Base-by-base conservation (phyloP, 2,113 vertebrate genomes). In the Zosterops japonicus region DNA sequence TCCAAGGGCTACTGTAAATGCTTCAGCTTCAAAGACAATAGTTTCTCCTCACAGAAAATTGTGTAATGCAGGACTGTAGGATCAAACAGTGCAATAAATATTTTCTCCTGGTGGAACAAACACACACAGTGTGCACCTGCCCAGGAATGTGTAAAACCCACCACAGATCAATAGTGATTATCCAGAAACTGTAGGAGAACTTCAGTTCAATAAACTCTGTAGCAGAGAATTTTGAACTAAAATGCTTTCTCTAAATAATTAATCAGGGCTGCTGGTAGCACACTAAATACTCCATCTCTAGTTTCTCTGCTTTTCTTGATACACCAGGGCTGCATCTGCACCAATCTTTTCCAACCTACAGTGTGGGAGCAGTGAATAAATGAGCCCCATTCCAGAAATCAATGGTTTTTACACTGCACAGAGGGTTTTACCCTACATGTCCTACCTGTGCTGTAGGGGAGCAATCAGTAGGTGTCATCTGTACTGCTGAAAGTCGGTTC, bases 161-260 rank as follows among this genome's bases (percentile, higher is more conserved):
- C 55, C 64, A 83, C 81, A 88, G 89, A 95, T 86, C 95, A 80
- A 91, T 87, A 90, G 44, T 72, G 44, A 89, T 96, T 65, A 90
- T 53, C 77, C 61, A 70, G 39, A 70, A 92, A 46, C 31, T 6
- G 28, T 50, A 39, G 63, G 20, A 57, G 6, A 19, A 65, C 46
- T 87, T 41, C 86, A 79, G 18, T 46, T 91, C 85, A 69, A 89
- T 79, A 88, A 55, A 57, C 27, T 61, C 57, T 47, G 60, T 50
- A 74, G 82, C 44, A 61, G 90, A 82, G 77, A 14, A 68, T 89
- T 96, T 68, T 93, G 39, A 81, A 87, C 65, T 78, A 53, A 88
- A 69, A 94, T 53, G 50, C 72, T 96, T 94, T 86, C 89, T 85
- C 47, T 94, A 87, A 98, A 96, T 96, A 94, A 95, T 97, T 96